Evolutionary conservation across 2,888 invertebrate species (phyloP).

Genomic region (Phyllotreta striolata): DNA sequence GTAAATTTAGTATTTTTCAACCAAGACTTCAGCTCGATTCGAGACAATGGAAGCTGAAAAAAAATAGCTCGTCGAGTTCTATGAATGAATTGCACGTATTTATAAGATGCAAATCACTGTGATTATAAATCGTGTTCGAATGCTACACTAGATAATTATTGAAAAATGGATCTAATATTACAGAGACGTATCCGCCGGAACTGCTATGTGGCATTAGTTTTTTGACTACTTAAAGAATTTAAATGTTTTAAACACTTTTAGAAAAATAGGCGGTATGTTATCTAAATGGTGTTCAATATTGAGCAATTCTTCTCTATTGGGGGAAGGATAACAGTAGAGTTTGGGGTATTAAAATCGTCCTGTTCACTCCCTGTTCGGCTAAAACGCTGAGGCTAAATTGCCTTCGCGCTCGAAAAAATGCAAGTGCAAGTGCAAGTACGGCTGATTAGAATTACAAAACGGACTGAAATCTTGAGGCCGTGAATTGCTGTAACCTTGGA

Average conservation of each 20-base stretch:
- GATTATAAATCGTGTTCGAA: not conserved
- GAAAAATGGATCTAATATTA: not conserved
- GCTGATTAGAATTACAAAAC: conserved; percentile 17
- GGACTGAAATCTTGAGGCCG: conserved; percentile 16
- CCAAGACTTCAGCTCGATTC: too few species aligned
- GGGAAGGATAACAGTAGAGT: too few species aligned
- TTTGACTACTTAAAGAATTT: too few species aligned
- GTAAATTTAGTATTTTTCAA: too few species aligned
- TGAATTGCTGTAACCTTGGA: conserved; percentile 22
- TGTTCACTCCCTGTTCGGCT: not conserved
- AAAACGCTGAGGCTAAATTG: conserved; percentile 4
- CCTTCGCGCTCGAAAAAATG: conserved; percentile 10
- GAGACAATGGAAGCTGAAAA: not conserved
- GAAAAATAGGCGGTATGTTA: too few species aligned
- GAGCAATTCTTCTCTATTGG: too few species aligned
- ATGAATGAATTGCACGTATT: conserved; percentile 17
- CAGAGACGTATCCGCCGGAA: not conserved
- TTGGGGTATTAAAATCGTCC: not conserved
- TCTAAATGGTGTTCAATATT: too few species aligned
- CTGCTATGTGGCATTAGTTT: not conserved
- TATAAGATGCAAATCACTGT: conserved; percentile 10
- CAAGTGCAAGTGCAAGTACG: conserved; percentile 21
- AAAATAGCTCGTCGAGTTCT: conserved; percentile 1
- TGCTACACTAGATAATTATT: not conserved
- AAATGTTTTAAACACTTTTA: too few species aligned